A percentile compares a stretch with the other conserved stretches of the same genome.
phyloP scores from a whole-genome alignment of 2,888 invertebrate species.

The Eulithis testata region DNA sequence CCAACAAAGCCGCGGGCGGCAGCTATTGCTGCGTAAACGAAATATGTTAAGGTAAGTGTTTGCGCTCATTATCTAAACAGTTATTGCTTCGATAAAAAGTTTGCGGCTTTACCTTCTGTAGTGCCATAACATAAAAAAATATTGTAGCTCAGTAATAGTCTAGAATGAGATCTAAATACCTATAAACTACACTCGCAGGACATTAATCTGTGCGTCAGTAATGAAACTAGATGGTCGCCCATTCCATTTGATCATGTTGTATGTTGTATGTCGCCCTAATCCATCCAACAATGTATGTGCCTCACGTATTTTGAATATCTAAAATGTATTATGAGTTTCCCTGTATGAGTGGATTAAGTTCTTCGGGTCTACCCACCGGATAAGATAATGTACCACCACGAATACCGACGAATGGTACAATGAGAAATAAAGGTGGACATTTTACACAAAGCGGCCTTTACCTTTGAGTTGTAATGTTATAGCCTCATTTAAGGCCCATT shows the following conservation, averaged over 20 bases:
- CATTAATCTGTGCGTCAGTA: conserved; percentile 6
- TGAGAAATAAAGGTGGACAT: too few relatives aligned
- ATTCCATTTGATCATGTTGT: conserved; percentile 5
- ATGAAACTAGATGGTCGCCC: conserved; percentile 1
- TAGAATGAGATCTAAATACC: background rate
- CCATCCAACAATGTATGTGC: background rate
- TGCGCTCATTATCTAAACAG: too few relatives aligned
- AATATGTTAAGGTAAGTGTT: too few relatives aligned
- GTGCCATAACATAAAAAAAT: background rate
- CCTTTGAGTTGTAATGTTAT: background rate
- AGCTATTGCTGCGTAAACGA: too few relatives aligned
- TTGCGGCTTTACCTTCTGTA: background rate
- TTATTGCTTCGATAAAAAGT: background rate
- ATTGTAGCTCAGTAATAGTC: background rate
- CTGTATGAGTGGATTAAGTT: background rate
- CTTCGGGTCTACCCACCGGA: background rate
- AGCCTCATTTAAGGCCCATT: background rate
- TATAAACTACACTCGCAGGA: background rate
- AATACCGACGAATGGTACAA: too few relatives aligned
- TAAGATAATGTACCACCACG: too few relatives aligned
- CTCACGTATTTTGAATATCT: too few relatives aligned
- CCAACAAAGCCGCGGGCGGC: too few relatives aligned
- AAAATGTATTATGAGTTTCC: too few relatives aligned
- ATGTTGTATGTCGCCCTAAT: conserved; percentile 1
- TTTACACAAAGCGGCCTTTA: too few relatives aligned